Base-by-base conservation (phyloP, 2,113 vertebrate species). In the Smithornis capensis region DNA sequence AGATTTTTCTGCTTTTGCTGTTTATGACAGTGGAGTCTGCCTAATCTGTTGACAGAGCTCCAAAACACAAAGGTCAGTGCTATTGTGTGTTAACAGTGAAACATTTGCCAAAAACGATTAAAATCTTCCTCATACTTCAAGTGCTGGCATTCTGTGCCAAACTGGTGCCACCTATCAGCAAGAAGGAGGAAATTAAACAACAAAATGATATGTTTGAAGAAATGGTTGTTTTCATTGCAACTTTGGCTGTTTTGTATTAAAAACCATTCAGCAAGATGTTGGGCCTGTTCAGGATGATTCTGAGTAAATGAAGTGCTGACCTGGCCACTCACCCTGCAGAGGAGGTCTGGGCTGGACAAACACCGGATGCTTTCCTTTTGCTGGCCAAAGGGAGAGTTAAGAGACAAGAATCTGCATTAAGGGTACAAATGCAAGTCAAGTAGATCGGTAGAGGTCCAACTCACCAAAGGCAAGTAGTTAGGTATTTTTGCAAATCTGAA, bases 91-190 rank as follows among this genome's bases (percentile, higher is more conserved):
- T 63, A 55, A 60, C 60, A 81, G 44, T 6, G 23, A 70, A 63
- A 57, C 52, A 5, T 52, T 90, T 84, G 80, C 83, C 76, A 94
- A 90, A 87, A 52, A 21, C 47, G n/a, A 15, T 27, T 70, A 60
- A 71, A 94, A 87, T 86, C 74, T 71, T 67, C 40, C 0, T 0
- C 21, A 49, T 45, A 17, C 19, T 78, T 69, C 28, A 42, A 64
- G 28, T 9, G 6, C 4, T 69, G 87, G 37, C 40, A n/a, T 68
- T 95, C 65, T 24, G 19, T 65, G 53, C 49, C 91, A 91, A 92
- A 67, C 71, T 71, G 62, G 87, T 95, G 96, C 95, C 95, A 94
- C 87, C 89, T 94, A 76, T 60, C 87, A 87, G 88, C 74, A 56
- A 83, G 63, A 52, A 85, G 19, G 37, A 84, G 74, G 65, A 89